Evolutionary conservation across 2,888 invertebrate species (phyloP), one percentile per base, ranked within the genome.

Genomic region (Ennomos quercinarius): DNA sequence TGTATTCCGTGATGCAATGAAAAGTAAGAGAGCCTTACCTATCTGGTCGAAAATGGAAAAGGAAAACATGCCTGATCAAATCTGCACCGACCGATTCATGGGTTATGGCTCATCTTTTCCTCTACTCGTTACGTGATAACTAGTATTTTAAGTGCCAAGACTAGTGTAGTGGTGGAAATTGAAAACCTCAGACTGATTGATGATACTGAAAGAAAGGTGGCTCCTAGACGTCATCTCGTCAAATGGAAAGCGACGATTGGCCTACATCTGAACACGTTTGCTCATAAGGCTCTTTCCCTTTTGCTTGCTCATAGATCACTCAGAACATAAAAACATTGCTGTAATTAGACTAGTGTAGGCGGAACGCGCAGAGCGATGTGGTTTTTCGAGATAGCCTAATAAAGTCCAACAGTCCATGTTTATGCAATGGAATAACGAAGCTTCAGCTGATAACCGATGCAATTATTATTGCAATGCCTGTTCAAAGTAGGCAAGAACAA

Each of bases 401-500:
- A 11, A 17, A 34, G 10, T 17, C 17, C 17, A 17, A 17, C 10
- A 13, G 48, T 38, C 13, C 39, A 2, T 27, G 34, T 37, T 8
- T 47, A 50, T 38, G 36, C 44, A 50, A 45, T 17, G 40, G 37
- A 59, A 50, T 46, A 35, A 42, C 38, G 44, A 55, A 55, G 42
- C 46, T 41, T 39, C 13, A 35, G 9, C 37, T 34, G 42, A 40
- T 44, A 10, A 49, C 49, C 49, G 46, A 50, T 39, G 42, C 55
- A 60, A 51, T 60, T 51, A 51, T 60, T 51, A 60, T 47, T 35
- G 60, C 50, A 50, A 54, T 55, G 42, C 13, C 43, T 42, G 35
- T 34, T 39, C 54, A 46, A 55, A 60, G 45, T 60, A 55, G 47
- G 50, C 51, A 60, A 55, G 42, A 54, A 42, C 36, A 38, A 39